Evolutionary conservation across 2,888 invertebrate species (phyloP).

Genomic region (Vanessa cardui): DNA sequence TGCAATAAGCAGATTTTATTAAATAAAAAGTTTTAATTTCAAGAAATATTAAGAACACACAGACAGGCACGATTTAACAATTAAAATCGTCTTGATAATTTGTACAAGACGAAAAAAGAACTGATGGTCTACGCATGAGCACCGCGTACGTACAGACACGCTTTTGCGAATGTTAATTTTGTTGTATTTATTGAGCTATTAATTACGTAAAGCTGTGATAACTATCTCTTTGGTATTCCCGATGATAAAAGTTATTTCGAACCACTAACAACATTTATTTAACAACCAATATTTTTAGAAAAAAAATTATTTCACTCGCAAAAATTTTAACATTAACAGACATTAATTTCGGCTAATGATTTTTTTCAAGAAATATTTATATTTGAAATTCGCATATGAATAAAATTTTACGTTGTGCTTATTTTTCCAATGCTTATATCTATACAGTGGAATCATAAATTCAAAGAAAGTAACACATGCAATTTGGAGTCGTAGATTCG

Average conservation of each 20-base stretch:
- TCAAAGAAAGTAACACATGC: no score
- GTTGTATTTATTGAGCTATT: conserved; percentile 38
- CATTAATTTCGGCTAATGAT: no score
- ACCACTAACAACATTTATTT: not conserved
- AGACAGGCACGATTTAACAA: conserved; percentile 53
- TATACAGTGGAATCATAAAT: no score
- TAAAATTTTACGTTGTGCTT: not conserved
- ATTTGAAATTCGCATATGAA: no score
- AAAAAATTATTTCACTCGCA: not conserved
- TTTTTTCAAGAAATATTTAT: not conserved
- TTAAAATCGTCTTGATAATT: conserved; percentile 68
- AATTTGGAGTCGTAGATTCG: no score
- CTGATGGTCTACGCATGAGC: conserved; percentile 50
- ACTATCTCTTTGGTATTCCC: conserved; percentile 10
- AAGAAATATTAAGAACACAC: conserved; percentile 21
- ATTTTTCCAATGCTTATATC: no score
- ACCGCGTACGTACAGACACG: conserved; percentile 23
- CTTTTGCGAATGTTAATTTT: conserved; percentile 29
- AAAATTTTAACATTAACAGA: no score
- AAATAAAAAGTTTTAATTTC: not conserved
- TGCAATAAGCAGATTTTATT: not conserved
- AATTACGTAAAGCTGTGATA: conserved; percentile 18
- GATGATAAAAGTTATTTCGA: conserved; percentile 15
- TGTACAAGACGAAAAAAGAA: conserved; percentile 62
- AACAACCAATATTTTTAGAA: not conserved